A percentile compares a stretch with the other conserved stretches of the same genome.
These are phyloP conservation scores for Neopipo cinnamomea DNA, from an alignment of 2,113 vertebrate species.

Conservation along the genomic window DNA sequence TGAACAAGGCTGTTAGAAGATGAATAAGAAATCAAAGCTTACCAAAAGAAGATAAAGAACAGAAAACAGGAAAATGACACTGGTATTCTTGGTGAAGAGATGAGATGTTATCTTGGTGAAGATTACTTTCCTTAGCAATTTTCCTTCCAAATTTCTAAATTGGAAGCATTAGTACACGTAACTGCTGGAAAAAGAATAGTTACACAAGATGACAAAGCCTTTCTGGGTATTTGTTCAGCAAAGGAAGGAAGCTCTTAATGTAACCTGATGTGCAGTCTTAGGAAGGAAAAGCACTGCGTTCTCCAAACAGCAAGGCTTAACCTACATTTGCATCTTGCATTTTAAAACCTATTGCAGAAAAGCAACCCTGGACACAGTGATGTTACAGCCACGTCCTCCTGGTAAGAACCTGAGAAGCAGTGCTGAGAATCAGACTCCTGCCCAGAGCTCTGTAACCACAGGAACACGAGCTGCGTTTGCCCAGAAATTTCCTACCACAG, in stretches of 20 bases:
- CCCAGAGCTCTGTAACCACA: background rate
- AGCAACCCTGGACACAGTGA: background rate
- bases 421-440: background rate
- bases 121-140: background rate
- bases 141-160: background rate
- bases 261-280: background rate
- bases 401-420: background rate
- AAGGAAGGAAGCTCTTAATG: background rate
- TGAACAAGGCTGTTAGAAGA: background rate
- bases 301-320: background rate
- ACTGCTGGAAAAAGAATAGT: background rate
- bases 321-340: background rate
- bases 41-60: background rate
- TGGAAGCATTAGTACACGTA: background rate
- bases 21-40: background rate
- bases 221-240: background rate
- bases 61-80: background rate
- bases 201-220: background rate
- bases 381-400: background rate
- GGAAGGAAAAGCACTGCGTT: background rate
- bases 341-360: background rate
- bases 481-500: background rate
- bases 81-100: background rate
- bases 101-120: background rate
- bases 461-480: background rate